These are phyloP conservation scores for Octopus sinensis DNA, from an alignment of 1,140 invertebrate species.

Conservation along the genomic window DNA sequence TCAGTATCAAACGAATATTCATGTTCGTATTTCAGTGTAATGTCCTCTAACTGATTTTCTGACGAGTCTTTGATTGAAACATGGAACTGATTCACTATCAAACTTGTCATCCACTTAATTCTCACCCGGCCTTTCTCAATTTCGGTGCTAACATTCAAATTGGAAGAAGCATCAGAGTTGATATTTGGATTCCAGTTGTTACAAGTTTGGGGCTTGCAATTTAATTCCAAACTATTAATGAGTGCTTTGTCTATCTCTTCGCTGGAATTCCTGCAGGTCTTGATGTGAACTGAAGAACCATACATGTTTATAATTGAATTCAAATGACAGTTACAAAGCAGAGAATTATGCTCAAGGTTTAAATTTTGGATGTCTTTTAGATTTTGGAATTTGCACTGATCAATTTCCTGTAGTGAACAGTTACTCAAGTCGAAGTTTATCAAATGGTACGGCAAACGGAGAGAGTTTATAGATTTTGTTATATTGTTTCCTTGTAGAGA, in stretches of 20 bases:
- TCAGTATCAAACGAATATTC: not conserved
- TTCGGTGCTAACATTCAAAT: not conserved
- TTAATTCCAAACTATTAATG: not conserved
- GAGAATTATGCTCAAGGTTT: conserved; percentile 16
- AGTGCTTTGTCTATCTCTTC: not conserved
- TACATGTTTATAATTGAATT: conserved; percentile 11
- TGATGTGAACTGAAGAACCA: not conserved
- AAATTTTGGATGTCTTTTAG: conserved; percentile 28
- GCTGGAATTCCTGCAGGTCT: not conserved
- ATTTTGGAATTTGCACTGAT: conserved; percentile 23
- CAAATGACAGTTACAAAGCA: conserved; percentile 28
- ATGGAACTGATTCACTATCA: not conserved
- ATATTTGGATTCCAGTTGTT: not conserved
- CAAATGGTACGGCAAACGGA: conserved; percentile 29
- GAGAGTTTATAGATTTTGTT: not conserved
- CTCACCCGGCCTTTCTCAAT: not conserved
- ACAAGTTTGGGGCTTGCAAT: not conserved
- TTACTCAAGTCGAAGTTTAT: conserved; percentile 26
- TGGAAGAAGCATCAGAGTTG: not conserved
- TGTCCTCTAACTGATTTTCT: not conserved
- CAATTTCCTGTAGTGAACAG: conserved; percentile 20
- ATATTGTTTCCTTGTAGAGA: conserved; percentile 23
- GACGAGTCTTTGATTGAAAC: not conserved
- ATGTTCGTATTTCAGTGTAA: not conserved
- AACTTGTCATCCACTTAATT: not conserved